Base-by-base conservation (phyloP, 2,113 vertebrate species). In the Prunella fulvescens region DNA sequence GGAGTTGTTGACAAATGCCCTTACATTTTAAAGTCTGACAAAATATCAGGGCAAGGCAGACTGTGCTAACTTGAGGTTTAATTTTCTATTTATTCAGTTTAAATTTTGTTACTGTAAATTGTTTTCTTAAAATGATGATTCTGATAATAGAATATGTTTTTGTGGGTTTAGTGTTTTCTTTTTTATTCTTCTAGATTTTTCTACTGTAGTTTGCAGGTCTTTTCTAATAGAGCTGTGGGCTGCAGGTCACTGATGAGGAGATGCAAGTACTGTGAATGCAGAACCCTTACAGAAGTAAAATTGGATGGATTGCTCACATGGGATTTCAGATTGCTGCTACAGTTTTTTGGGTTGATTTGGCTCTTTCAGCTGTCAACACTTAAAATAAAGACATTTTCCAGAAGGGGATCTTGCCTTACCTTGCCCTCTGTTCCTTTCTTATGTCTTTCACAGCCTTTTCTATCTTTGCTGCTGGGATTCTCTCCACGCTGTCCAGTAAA, bases 401-500 rank as follows among this genome's bases (percentile, higher is more conserved):
- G 37, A 81, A 48, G 16, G 54, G 13, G 4, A 11, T 56, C 62
- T 72, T 57, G 10, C 84, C 90, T 92, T 81, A 99, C 99, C 98
- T 98, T 61, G 95, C 64, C 57, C 98, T 98, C 48, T 96, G 93
- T 93, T 99, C 98, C 39, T 97, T 99, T 82, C 98, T 98, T 95
- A 99, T 99, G 84, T 96, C 97, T 96, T 97, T 98, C 97, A 98
- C 95, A 3, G 98, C 98, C 71, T 97, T 94, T 70, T 98, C 96
- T 18, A 99, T 82, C 74, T 65, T 97, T 53, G 95, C 97, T 14
- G 84, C 81, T 7, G 99, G 98, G 48, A 99, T 97, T 40, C 45
- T 96, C 89, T 99, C 99, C 7, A 99, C 87, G 29, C 50, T 95
- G 78, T 99, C 98, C 31, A 99, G 97, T 83, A 99, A 97, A 25